Base-by-base conservation (phyloP, 2,888 invertebrate species). In the Drosophila kanekoi region DNA sequence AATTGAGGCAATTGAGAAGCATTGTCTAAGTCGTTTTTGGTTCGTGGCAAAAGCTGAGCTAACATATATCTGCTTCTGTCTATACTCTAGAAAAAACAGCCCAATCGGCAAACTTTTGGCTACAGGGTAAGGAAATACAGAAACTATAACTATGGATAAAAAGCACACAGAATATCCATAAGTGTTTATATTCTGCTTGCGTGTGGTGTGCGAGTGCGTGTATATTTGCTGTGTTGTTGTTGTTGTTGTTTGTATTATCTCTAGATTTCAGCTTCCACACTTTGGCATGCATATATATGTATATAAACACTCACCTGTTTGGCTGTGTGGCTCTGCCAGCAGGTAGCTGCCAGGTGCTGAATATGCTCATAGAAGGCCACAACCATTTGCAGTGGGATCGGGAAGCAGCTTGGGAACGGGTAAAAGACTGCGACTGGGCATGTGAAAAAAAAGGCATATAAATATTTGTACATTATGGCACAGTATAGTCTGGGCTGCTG, bases 261-360 rank as follows among this genome's bases (percentile, higher is more conserved):
- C 64, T 74, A 76, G 73, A 77, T 72, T 64, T 58, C 57, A 79
- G 68, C 64, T 69, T 65, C 58, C 75, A 66, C 82, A 71, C 75
- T 63, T 86, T 69, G 85, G 76, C 86, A 73, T 85, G 85, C 85
- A 87, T 81, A 77, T 77, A 87, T 81, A 84, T 82, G 85, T 81
- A 77, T 77, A 87, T 81, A 84, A 87, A 82, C 83, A 87, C 87
- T 84, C 83, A 84, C 87, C 83, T 87, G 87, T 84, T 84, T 61
- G 75, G 72, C 81, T 28, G 8, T 62, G 54, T 48, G 77, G 49
- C 65, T 35, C 33, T 56, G 68, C 51, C 59, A 66, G 61, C 56
- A 76, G 76, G 69, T 60, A 72, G 72, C 71, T 35, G 53, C 72
- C 54, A 66, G 52, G 64, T 66, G 71, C 77, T 58, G 28, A 14